These are phyloP conservation scores for Limnothrissa miodon DNA, from an alignment of 2,113 vertebrate genomes.

Conservation along the genomic window DNA sequence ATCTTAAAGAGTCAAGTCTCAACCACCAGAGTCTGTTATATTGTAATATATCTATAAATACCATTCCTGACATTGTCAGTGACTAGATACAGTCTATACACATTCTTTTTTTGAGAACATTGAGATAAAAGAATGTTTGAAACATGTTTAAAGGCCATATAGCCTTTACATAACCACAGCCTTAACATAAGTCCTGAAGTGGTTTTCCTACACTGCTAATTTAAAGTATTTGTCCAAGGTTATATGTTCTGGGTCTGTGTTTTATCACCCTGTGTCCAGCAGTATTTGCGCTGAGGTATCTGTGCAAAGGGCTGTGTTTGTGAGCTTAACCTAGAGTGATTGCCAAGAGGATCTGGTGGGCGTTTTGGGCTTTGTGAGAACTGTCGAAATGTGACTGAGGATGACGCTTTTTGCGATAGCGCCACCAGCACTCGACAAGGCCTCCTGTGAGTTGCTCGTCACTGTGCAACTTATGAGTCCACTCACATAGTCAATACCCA, in stretches of 20 bases:
- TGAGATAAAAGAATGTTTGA: too few species aligned
- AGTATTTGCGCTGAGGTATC: not conserved
- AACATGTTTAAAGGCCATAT: too few species aligned
- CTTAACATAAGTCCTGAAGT: not conserved
- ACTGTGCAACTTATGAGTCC: not conserved
- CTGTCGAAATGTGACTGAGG: not conserved
- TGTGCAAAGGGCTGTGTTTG: not conserved
- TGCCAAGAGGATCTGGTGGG: not conserved
- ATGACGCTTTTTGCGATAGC: not conserved
- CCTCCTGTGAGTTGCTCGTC: not conserved
- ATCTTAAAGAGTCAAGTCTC: too few species aligned
- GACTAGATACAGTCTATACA: too few species aligned
- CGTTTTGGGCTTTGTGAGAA: not conserved
- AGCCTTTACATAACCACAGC: not conserved
- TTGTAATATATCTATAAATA: too few species aligned
- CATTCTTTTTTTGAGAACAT: too few species aligned
- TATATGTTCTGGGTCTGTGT: not conserved
- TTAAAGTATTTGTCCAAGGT: not conserved
- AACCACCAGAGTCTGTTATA: too few species aligned
- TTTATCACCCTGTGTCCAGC: not conserved
- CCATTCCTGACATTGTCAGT: too few species aligned
- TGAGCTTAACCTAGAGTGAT: not conserved
- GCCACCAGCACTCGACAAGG: slow-evolving; percentile 1
- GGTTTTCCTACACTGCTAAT: not conserved
- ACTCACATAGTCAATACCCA: not conserved